phyloP scores from a whole-genome alignment of 2,797 vertebrate species.

The Lithobates sylvaticus region DNA sequence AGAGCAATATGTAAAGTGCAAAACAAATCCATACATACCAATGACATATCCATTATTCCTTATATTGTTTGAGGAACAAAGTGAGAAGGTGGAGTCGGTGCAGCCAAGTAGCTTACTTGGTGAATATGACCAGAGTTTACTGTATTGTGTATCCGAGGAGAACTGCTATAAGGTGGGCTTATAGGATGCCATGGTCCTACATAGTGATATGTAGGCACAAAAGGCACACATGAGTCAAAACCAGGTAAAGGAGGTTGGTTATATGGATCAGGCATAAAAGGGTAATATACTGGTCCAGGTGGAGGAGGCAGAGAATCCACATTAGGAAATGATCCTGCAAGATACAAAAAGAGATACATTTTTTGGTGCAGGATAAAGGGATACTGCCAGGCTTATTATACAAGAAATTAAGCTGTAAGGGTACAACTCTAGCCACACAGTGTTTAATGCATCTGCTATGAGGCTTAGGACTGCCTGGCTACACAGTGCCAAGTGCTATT shows the following conservation, averaged over 20 bases:
- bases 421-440: too few relatives aligned
- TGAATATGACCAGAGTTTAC: conserved; percentile 79
- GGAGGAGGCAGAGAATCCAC: conserved; percentile 71
- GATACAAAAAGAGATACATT: neutral
- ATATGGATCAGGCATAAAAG: conserved; percentile 80
- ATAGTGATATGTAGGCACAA: conserved; percentile 79
- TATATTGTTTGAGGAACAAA: conserved; percentile 76
- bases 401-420: too few relatives aligned
- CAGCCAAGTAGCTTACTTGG: conserved; percentile 78
- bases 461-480: too few relatives aligned
- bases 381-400: neutral
- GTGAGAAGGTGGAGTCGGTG: conserved; percentile 73
- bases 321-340: conserved; percentile 72
- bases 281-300: conserved; percentile 80
- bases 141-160: conserved; percentile 70
- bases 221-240: conserved; percentile 72
- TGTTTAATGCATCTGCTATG: too few relatives aligned
- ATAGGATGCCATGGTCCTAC: conserved; percentile 80
- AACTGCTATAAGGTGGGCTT: conserved; percentile 69
- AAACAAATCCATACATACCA: neutral
- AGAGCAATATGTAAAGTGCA: too few relatives aligned
- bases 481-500: too few relatives aligned
- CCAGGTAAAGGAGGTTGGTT: conserved; percentile 71
- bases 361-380: neutral
- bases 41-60: conserved; percentile 25